Conservation (phyloP, 2,113 vertebrate species). For the Turdus rufiventris region DNA sequence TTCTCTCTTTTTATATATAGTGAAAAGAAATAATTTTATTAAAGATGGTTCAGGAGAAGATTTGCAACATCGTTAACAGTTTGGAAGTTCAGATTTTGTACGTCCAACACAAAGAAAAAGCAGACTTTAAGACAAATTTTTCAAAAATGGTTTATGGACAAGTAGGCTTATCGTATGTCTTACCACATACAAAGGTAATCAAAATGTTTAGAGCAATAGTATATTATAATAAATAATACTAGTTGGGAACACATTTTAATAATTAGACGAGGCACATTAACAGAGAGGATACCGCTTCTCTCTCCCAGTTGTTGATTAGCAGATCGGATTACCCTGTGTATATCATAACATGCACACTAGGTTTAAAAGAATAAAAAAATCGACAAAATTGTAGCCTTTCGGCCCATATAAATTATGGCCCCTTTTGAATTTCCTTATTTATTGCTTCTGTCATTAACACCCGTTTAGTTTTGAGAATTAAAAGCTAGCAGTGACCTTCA, state of each 20-base stretch:
- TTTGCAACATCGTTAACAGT: conserved; percentile 26
- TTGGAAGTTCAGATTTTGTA: background rate
- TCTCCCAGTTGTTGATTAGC: conserved; percentile 55
- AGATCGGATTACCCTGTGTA: conserved; percentile 33
- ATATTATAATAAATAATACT: conserved; percentile 73
- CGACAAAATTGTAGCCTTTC: conserved; percentile 2
- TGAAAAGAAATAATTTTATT: conserved; percentile 68
- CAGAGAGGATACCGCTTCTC: conserved; percentile 3
- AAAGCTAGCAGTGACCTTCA: background rate
- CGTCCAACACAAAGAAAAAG: conserved; percentile 47
- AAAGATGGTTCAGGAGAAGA: background rate
- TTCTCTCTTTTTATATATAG: background rate
- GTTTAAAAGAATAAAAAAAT: background rate
- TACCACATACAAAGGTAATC: conserved; percentile 23
- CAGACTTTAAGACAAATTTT: background rate
- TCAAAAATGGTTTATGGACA: background rate
- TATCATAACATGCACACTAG: conserved; percentile 23
- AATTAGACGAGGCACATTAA: conserved; percentile 53
- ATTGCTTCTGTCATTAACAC: conserved; percentile 67
- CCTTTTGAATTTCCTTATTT: conserved; percentile 62
- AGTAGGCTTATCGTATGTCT: background rate
- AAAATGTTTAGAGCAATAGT: conserved; percentile 35
- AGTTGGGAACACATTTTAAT: conserved; percentile 46
- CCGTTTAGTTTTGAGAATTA: conserved; percentile 42
- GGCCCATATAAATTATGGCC: conserved; percentile 62